Percentiles rank a stretch among this genome's conserved stretches.
These are phyloP conservation scores for Bufo gargarizans DNA, from an alignment of 2,113 vertebrate species.

Conservation along the genomic window DNA sequence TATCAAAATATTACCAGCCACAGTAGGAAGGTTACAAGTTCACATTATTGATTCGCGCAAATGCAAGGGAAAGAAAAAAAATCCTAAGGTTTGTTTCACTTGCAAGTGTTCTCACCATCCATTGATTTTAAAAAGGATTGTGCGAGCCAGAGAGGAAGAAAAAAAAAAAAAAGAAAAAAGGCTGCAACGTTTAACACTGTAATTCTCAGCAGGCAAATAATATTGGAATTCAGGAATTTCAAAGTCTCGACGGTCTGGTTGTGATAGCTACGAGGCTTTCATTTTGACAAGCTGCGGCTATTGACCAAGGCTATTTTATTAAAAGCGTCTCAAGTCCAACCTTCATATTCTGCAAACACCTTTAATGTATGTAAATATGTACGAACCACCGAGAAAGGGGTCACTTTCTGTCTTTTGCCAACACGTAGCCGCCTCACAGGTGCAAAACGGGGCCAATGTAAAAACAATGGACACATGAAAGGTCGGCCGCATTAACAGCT, in stretches of 20 bases:
- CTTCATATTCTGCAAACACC: conserved; percentile 35
- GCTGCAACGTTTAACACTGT: conserved; percentile 28
- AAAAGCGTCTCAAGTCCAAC: conserved; percentile 13
- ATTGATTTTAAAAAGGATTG: conserved; percentile 50
- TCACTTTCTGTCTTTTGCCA: conserved; percentile 3
- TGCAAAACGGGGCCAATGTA: conserved; percentile 23
- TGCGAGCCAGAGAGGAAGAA: not conserved
- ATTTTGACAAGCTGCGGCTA: conserved; percentile 39
- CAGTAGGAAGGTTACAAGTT: conserved; percentile 57
- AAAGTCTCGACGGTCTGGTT: conserved; percentile 1
- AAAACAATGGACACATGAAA: conserved; percentile 46
- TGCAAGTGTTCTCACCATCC: conserved; percentile 40
- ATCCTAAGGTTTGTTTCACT: conserved; percentile 42
- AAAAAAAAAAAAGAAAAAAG: not conserved
- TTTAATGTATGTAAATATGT: conserved; percentile 55
- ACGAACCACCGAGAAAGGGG: conserved; percentile 1
- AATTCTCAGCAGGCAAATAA: conserved; percentile 41
- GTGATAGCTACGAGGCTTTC: conserved; percentile 13
- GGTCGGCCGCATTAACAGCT: conserved; percentile 50
- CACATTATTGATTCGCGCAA: conserved; percentile 52
- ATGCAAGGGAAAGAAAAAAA: conserved; percentile 32
- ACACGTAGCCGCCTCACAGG: conserved; percentile 47
- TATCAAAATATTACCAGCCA: conserved; percentile 35
- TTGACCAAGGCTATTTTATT: conserved; percentile 1
- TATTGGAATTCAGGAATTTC: conserved; percentile 28